These are phyloP conservation scores for Cotesia vestalis DNA, from an alignment of 1,140 invertebrate species.

Conservation along the genomic window DNA sequence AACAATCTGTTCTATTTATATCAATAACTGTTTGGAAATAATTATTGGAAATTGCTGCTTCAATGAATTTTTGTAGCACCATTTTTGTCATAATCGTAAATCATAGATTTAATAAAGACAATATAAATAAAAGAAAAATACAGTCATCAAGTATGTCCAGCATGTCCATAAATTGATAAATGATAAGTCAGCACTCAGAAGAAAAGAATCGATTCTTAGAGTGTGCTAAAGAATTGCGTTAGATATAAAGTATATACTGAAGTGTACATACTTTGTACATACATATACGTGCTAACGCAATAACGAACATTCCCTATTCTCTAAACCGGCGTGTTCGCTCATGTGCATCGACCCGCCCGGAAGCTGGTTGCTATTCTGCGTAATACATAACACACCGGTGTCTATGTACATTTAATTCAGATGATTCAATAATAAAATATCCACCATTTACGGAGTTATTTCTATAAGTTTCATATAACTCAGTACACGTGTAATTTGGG, in stretches of 20 bases:
- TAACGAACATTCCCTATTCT: slow-evolving; percentile 29
- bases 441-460: not conserved
- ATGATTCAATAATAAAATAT: not conserved
- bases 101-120: too few relatives aligned
- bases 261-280: not conserved
- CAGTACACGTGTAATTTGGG: too few relatives aligned
- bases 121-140: not conserved
- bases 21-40: too few relatives aligned
- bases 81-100: too few relatives aligned
- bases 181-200: not conserved
- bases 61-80: too few relatives aligned
- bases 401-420: not conserved
- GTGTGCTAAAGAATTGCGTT: slow-evolving; percentile 14
- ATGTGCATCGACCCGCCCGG: slow-evolving; percentile 38
- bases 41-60: too few relatives aligned
- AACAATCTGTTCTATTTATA: not conserved
- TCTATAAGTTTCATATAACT: too few relatives aligned
- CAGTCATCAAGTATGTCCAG: not conserved
- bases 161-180: not conserved
- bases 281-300: slow-evolving; percentile 20
- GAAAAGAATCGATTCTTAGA: not conserved
- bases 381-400: slow-evolving; percentile 18
- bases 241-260: slow-evolving; percentile 7
- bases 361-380: slow-evolving; percentile 34
- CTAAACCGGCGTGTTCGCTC: slow-evolving; percentile 31